Conservation (phyloP, 92 coral and sea anemone genomes). For the Siderastrea siderea region DNA sequence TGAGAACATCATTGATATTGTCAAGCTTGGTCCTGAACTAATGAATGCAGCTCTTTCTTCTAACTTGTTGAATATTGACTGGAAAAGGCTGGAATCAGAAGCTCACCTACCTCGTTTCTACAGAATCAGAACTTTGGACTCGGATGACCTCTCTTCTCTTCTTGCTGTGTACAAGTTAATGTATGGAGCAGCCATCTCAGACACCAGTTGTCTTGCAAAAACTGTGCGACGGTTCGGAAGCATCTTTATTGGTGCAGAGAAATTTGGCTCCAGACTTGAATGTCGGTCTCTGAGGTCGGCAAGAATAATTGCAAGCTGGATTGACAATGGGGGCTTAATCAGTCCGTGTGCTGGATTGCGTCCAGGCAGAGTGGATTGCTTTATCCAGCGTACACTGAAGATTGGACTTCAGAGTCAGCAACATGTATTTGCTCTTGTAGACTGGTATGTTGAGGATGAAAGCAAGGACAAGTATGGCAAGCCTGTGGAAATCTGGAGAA, state of each 20-base stretch:
- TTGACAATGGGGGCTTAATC: conserved; percentile 38
- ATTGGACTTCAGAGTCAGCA: conserved; percentile 8
- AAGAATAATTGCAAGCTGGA: conserved; percentile 29
- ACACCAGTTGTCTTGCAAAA: not conserved
- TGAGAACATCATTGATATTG: not conserved
- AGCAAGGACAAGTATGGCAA: conserved; percentile 36
- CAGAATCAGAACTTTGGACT: conserved; percentile 15
- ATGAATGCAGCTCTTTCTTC: conserved; percentile 9
- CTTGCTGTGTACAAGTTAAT: conserved; percentile 2
- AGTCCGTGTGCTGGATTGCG: conserved; percentile 26
- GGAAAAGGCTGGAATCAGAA: conserved; percentile 21
- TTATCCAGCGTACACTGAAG: conserved; percentile 37
- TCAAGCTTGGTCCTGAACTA: not conserved
- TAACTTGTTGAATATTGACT: conserved; percentile 14
- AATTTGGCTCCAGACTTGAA: conserved; percentile 58
- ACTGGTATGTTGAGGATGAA: conserved; percentile 56
- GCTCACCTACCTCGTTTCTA: conserved; percentile 15
- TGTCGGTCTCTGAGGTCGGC: conserved; percentile 50
- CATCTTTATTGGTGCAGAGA: conserved; percentile 41
- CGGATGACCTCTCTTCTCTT: conserved; percentile 20
- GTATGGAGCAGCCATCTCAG: conserved; percentile 14
- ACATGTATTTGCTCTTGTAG: conserved; percentile 46
- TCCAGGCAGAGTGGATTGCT: conserved; percentile 64
- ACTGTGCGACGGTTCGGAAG: conserved; percentile 33
- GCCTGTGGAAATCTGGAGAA: conserved; percentile 43